phyloP scores from a whole-genome alignment of 2,113 vertebrate genomes.

The Carassius auratus region DNA sequence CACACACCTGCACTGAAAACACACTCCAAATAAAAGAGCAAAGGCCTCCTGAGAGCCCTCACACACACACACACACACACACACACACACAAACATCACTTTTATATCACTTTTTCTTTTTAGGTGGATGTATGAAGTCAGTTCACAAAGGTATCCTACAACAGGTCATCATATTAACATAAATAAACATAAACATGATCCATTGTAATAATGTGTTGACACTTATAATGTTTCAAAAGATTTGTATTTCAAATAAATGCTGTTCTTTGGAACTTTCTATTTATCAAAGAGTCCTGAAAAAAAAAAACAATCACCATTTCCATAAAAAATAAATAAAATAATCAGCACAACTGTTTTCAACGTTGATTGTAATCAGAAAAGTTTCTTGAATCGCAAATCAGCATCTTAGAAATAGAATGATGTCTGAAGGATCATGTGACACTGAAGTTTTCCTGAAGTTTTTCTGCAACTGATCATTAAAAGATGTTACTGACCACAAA shows the following conservation, averaged over 20 bases:
- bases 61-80: constrained; percentile 19
- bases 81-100: background rate
- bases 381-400: no score
- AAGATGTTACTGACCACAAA: background rate
- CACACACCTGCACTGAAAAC: constrained; percentile 39
- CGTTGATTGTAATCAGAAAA: no score
- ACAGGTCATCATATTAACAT: background rate
- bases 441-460: no score
- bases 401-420: background rate
- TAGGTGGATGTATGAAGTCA: no score
- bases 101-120: no score
- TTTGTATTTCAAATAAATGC: background rate
- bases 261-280: no score
- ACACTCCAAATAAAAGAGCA: background rate
- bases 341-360: background rate
- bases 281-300: no score
- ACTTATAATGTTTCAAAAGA: background rate
- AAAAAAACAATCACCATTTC: no score
- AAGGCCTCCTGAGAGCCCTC: background rate
- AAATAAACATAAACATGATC: background rate
- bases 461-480: no score
- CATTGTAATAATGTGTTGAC: background rate
- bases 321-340: no score
- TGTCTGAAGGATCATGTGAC: background rate
- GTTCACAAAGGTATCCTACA: no score